phyloP scores from a whole-genome alignment of 1,140 invertebrate species.

The Nasonia longicornis region DNA sequence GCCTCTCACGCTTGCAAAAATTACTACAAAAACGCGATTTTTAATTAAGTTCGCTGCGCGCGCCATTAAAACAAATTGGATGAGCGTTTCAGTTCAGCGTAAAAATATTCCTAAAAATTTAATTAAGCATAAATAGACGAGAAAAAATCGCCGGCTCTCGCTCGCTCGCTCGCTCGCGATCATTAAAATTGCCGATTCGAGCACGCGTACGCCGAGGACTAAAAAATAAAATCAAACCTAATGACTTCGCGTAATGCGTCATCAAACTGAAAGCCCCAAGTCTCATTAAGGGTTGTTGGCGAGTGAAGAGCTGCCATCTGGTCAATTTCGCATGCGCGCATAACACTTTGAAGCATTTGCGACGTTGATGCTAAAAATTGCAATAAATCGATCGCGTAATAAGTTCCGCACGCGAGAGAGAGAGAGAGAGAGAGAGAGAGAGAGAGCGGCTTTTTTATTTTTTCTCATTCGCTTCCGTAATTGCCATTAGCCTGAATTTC shows the following conservation, averaged over 20 bases:
- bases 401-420: not conserved
- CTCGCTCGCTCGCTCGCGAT: not conserved
- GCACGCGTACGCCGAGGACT: not conserved
- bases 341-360: conserved; percentile 31
- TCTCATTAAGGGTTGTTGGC: conserved; percentile 38
- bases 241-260: conserved; percentile 29
- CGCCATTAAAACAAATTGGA: conserved; percentile 17
- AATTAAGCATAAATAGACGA: conserved; percentile 33
- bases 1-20: not conserved
- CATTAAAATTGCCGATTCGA: conserved; percentile 31
- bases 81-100: not conserved
- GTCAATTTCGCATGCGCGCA: conserved; percentile 32
- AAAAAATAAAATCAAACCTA: conserved; percentile 27
- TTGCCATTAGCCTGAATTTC: conserved; percentile 9
- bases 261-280: conserved; percentile 29
- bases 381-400: conserved; percentile 33
- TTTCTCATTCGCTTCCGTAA: not conserved
- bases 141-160: not conserved
- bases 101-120: conserved; percentile 22
- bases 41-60: conserved; percentile 5
- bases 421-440: too few relatives aligned
- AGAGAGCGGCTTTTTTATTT: not conserved
- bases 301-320: conserved; percentile 35
- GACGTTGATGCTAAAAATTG: not conserved
- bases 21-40: not conserved